Conservation (phyloP, 2,113 vertebrate genomes). For the Gavialis gangeticus region DNA sequence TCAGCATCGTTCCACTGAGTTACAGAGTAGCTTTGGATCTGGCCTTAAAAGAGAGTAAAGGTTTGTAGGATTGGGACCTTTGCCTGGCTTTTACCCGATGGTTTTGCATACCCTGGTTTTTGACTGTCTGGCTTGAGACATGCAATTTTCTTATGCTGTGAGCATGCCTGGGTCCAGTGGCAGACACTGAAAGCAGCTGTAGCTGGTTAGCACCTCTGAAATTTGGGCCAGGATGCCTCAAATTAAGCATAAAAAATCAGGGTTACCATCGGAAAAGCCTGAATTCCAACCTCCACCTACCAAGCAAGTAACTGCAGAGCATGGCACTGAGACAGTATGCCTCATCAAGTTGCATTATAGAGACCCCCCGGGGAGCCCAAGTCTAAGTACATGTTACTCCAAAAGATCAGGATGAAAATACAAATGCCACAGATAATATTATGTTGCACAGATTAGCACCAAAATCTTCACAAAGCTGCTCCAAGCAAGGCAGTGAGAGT, state of each 20-base stretch:
- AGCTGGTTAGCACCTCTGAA: not conserved
- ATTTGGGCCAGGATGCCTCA: not conserved
- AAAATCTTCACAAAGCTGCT: slow-evolving; percentile 51
- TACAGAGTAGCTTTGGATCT: rapidly evolving
- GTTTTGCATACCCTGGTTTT: rapidly evolving
- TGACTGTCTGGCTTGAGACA: not conserved
- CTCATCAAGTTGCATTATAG: not conserved
- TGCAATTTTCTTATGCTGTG: not conserved
- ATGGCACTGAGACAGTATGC: not conserved
- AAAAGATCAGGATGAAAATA: slow-evolving; percentile 28
- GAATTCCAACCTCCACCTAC: rapidly evolving
- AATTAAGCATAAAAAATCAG: not conserved
- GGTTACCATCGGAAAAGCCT: not conserved
- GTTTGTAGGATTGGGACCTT: not conserved
- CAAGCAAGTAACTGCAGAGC: not conserved
- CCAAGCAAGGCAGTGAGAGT: slow-evolving; percentile 34
- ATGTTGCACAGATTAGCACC: slow-evolving; percentile 29
- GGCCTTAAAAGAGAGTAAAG: rapidly evolving
- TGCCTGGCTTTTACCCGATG: rapidly evolving
- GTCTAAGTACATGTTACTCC: not conserved
- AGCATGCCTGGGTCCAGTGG: not conserved
- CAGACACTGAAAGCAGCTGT: not conserved
- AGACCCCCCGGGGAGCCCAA: not conserved
- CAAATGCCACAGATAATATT: slow-evolving; percentile 30
- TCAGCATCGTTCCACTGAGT: rapidly evolving